Evolutionary conservation across 2,113 vertebrate genomes (phyloP), one percentile per base, ranked within the genome.

Genomic region (Labeo catla): DNA sequence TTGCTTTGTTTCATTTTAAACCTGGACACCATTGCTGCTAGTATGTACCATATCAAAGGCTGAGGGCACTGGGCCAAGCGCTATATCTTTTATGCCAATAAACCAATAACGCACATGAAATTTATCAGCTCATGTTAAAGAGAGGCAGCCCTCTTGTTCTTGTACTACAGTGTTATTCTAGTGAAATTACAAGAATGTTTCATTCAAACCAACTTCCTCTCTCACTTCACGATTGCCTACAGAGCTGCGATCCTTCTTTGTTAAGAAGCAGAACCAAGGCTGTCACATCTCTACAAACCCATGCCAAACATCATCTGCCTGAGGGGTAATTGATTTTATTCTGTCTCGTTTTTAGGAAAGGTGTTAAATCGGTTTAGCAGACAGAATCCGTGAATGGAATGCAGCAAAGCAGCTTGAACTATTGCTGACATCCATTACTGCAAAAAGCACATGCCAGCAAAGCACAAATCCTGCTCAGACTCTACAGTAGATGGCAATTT

Each of bases 311-410:
- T 81, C 23, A 23, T 28, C 50, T 57, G 78, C 70, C 57, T 39
- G 52, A 43, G 43, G 72, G 50, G 65, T 79, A 85, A 85, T 86
- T 87, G 86, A 89, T 88, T 90, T 63, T 73, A 59, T 88, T 87
- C 82, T 79, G 49, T 86, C 28, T 6, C 66, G 15, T 23, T 66
- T 84, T 79, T 80, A 47, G 34, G 83, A 28, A 85, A 73, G 76
- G 16, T 81, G 49, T 54, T 84, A 85, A 88, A 86, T 63, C 82
- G 76, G 89, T 89, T 91, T 90, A 88, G 84, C 86, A 50, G 80
- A 86, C 45, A 72, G 61, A 63, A 61, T 45, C 47, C 54, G 73
- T 84, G 74, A 86, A 85, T n/a, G 80, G 73, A 84, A 88, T 86
- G 28, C 45, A 54, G 34, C 36, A 63, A 49, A 47, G 39, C 63